A percentile compares a stretch with the other conserved stretches of the same genome.
These are phyloP conservation scores for Platyrinchus mystaceus DNA, from an alignment of 2,797 vertebrate genomes.

Conservation along the genomic window DNA sequence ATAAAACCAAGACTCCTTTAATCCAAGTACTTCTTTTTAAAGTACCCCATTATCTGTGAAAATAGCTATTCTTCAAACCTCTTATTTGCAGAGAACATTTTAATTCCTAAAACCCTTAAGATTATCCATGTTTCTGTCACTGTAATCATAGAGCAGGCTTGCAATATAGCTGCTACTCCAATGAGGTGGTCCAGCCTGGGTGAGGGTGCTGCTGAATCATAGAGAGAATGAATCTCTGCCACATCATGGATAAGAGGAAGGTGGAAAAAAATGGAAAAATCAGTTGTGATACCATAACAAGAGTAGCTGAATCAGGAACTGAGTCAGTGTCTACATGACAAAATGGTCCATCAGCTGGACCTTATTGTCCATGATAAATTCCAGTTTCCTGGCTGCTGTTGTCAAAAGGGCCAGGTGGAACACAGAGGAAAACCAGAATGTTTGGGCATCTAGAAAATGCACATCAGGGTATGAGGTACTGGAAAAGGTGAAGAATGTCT, in stretches of 20 bases:
- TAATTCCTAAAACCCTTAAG: neutral
- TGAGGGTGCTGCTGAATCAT: neutral
- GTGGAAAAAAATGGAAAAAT: neutral
- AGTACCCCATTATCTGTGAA: constrained; percentile 12
- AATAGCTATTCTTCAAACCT: constrained; percentile 7
- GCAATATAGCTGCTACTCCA: neutral
- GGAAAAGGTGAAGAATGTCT: neutral
- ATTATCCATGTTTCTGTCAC: neutral
- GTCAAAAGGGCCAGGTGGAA: neutral
- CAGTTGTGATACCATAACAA: neutral
- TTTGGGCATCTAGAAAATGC: neutral
- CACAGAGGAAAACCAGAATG: neutral
- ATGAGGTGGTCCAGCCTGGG: neutral
- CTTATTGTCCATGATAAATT: neutral
- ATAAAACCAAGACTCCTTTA: constrained; percentile 26
- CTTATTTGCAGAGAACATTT: neutral
- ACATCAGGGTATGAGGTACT: neutral
- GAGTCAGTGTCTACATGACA: neutral
- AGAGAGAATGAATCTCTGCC: neutral
- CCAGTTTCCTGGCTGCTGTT: neutral
- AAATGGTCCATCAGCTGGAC: neutral
- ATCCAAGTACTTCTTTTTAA: constrained; percentile 4
- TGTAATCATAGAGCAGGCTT: neutral
- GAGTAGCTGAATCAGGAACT: neutral
- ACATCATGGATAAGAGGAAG: neutral